These are phyloP conservation scores for Coregonus sp. DNA, from an alignment of 2,797 vertebrate species.

Conservation along the genomic window DNA sequence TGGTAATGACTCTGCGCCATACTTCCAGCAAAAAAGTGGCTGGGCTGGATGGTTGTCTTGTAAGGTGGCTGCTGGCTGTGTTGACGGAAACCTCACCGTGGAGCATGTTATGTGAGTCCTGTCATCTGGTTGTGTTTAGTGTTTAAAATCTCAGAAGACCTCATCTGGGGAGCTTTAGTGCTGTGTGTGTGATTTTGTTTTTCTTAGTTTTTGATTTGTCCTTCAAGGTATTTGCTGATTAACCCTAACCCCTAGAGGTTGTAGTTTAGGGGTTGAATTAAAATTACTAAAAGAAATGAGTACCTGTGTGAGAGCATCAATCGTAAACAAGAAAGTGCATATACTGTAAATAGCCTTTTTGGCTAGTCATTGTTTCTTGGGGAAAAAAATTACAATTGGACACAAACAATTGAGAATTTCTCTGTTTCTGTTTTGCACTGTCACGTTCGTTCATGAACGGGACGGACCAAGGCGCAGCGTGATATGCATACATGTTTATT, in stretches of 20 bases:
- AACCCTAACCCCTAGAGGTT: too few relatives aligned
- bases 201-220: neutral
- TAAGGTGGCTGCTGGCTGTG: conserved; percentile 9
- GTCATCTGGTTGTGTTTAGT: conserved; percentile 11
- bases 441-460: too few relatives aligned
- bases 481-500: too few relatives aligned
- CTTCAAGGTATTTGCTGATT: neutral
- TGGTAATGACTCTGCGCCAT: neutral
- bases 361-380: neutral
- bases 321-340: neutral
- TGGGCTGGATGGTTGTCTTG: neutral
- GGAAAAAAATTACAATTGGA: neutral
- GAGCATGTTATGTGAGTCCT: neutral
- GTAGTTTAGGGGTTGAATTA: neutral
- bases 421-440: too few relatives aligned
- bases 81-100: neutral
- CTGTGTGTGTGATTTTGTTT: neutral
- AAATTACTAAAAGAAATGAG: neutral
- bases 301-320: neutral
- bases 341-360: neutral
- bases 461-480: too few relatives aligned
- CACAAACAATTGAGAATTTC: neutral
- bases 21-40: neutral
- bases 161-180: neutral
- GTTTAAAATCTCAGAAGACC: neutral